Evolutionary conservation across 2,797 vertebrate species (phyloP).

Genomic region (Silurus lanzhouensis): DNA sequence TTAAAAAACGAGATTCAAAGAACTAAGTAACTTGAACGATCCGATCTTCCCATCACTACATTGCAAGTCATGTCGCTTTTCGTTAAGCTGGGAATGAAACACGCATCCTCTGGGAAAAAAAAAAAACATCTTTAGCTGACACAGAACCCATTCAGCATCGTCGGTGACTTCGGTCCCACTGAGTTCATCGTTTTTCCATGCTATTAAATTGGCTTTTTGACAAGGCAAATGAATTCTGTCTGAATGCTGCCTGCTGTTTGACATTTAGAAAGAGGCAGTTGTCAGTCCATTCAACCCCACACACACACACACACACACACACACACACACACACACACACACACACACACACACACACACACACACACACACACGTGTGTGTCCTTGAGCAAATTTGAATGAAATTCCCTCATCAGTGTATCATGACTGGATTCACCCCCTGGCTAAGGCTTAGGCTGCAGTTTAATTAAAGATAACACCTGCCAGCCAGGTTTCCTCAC

Average conservation of each 20-base stretch:
- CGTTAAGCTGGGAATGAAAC: background rate
- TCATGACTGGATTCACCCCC: slow-evolving; percentile 4
- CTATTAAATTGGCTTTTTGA: slow-evolving; percentile 12
- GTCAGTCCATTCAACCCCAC: background rate
- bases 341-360: background rate
- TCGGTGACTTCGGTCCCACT: background rate
- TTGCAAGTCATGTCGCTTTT: background rate
- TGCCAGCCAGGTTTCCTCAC: no score
- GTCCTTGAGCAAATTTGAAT: background rate
- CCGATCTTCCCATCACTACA: no score
- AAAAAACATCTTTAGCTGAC: background rate
- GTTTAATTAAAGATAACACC: slow-evolving; percentile 5
- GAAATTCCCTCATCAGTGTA: background rate
- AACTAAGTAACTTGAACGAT: no score
- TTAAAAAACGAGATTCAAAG: no score
- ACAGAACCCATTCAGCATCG: background rate
- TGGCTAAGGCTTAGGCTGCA: background rate
- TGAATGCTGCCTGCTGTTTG: slow-evolving; percentile 3
- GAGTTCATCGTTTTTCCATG: background rate
- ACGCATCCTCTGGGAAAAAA: background rate
- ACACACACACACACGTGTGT: no score
- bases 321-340: background rate
- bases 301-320: background rate
- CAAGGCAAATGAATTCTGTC: slow-evolving; percentile 10
- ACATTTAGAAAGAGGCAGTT: slow-evolving; percentile 17